Base-by-base conservation (phyloP, 2,888 invertebrate genomes). In the Alloscopus bannaensis region DNA sequence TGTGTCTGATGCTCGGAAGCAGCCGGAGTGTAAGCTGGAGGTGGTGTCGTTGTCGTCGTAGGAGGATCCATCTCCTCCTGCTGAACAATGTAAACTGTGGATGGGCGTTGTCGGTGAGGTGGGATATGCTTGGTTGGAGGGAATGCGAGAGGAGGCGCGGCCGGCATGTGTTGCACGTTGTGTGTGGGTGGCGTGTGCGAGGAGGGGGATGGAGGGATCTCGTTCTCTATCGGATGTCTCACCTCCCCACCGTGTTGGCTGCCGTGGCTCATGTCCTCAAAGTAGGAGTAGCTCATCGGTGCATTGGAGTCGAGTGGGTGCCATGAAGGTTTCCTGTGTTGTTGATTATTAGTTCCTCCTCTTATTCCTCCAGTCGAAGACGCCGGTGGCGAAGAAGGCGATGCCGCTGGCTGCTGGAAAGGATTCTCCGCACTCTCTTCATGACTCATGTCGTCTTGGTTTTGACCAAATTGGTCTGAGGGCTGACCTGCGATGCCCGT, bases 81-180 rank as follows among this genome's bases (percentile, higher is more conserved):
- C 26, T 82, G 82, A 24, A 85, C 82, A 31, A 84, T 81, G 57
- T 81, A 85, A 20, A 85, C 82, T 31, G 85, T 85, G 16, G 82
- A 82, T 16, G 85, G 85, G 20, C 84, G 72, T 40, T 81, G 84
- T 22, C 66, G 59, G 40, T 83, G 79, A 28, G 83, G 82, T 22
- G 82, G 81, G 40, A 77, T 47, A 60, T 85, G 83, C 8, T 72
- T 78, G 2, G 83, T 76, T 18, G 84, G 84, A 28, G 69, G 75
- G 57, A 81, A 66, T 31, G 73, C 26, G 1, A 69, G 28, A 1
- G 72, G 80, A 28, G 72, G 72, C 1, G 60, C 36, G 0, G 66
- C 24, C 31, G 66, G 66, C 16, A 59, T 24, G 13, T 31, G 16
- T 1, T 59, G 22, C 64, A 40, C 20, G 52, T 68, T 31, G 20